Evolutionary conservation across 53 echinoderm and acorn worm genomes (phyloP), one percentile per base, ranked within the genome.

Genomic region (Paracentrotus lividus): DNA sequence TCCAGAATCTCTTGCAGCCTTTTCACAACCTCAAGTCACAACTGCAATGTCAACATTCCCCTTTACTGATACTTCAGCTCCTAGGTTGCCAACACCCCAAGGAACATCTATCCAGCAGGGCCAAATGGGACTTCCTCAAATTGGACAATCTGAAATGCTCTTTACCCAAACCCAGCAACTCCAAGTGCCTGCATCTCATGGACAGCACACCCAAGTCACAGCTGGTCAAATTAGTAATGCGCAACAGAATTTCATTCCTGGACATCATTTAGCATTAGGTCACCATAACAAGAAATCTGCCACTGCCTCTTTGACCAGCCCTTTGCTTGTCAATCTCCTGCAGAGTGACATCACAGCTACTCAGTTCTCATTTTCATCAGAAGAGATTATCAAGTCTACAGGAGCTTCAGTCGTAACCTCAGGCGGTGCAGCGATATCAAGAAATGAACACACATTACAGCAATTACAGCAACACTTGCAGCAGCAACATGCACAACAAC

Each of bases 311-410:
- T 92, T 98, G 31, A 98, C 99, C 16, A 98, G 99, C 84, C 99
- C 99, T 15, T 92, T 98, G 33, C 85, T 98, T 78, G 99, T 98
- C 2, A 96, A 97, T 94, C 95, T 98, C 13, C 94, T 98, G 21
- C 99, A 98, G 86, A 97, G 96, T 92, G 99, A 98, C 61, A 96
- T 97, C 24, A 93, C 99, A 2, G 94, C 97, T 16, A 98, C 95
- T 18, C 99, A 98, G 93, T 97, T 98, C 85, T 96, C 98, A 42
- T 94, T 97, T 66, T 59, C 94, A n/a, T 85, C 91, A 84, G 88
- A 87, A 55, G 94, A 96, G 77, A 55, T 78, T 69, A 67, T 69
- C 5, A 94, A 94, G 72, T 54, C 18, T 31, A 53, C 68, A 38
- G 42, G 38, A 47, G 45, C 69, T 29, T 38, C 36, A 47, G 55